Evolutionary conservation across 2,113 vertebrate genomes (phyloP), one percentile per base, ranked within the genome.

Genomic region (Boleophthalmus pectinirostris): DNA sequence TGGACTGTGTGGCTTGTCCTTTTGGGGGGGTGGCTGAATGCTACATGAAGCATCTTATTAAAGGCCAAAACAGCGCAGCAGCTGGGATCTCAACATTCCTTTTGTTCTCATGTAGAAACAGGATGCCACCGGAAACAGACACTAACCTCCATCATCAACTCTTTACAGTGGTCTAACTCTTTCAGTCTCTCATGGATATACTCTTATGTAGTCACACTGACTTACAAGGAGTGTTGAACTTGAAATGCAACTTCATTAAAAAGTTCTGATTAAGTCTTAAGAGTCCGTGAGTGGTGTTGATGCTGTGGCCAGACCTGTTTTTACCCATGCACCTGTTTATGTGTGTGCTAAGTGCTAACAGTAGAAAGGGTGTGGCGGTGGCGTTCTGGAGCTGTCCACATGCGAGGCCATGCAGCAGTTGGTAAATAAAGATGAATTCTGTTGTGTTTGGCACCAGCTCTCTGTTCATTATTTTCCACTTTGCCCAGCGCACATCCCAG

Each of bases 361-460:
- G 64, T 77, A 72, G 70, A 72, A 70, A 90, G 87, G 89, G 89
- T 74, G 91, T 91, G 92, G 91, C 82, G 43, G 84, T 78, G 84
- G 87, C 86, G 87, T 85, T 90, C 87, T 87, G 80, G 84, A 86
- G 84, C 88, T 91, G 92, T 92, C 82, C 90, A 80, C 87, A 86
- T 87, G 88, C 87, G 86, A 90, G 93, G 82, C 78, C 79, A 69
- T 88, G 93, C 86, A 93, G 95, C 94, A 96, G 95, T 95, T 95
- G 95, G 95, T 90, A 94, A 95, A 94, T 96, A 94, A 94, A 97
- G 97, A 98, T 96, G 94, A 95, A 97, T 97, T 95, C 93, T 94
- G 92, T 89, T 94, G 94, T 95, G 94, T 94, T 93, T 90, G 86
- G 92, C 93, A 92, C 89, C 89, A 83, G 90, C 89, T 92, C 89